A percentile compares a stretch with the other conserved stretches of the same genome.
Conservation (phyloP, 1,140 invertebrate species). For the Gerris buenoi region DNA sequence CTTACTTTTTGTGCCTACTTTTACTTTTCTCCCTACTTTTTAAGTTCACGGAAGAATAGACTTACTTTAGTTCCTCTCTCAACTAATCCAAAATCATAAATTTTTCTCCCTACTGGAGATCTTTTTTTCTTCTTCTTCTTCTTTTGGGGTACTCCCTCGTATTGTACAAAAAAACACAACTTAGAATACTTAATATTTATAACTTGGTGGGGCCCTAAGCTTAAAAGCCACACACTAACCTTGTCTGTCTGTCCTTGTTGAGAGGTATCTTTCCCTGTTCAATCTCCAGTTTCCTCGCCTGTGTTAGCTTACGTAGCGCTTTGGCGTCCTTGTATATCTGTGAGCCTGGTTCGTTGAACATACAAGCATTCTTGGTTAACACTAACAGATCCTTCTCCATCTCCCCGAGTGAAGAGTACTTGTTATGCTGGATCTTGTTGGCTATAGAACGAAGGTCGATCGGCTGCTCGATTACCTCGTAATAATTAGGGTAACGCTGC, state of each 20-base stretch:
- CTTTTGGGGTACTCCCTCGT: too few relatives aligned
- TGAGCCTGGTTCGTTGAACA: constrained; percentile 91
- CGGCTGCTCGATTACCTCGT: constrained; percentile 84
- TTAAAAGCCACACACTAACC: too few relatives aligned
- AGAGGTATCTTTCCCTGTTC: constrained; percentile 36
- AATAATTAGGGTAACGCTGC: constrained; percentile 89
- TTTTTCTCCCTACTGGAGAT: too few relatives aligned
- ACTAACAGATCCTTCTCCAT: constrained; percentile 80
- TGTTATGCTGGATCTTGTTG: constrained; percentile 70
- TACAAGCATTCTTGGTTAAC: constrained; percentile 89
- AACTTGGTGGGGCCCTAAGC: too few relatives aligned
- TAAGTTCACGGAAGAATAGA: too few relatives aligned
- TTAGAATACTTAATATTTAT: too few relatives aligned
- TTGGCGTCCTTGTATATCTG: constrained; percentile 94
- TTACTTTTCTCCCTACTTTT: too few relatives aligned
- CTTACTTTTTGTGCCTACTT: too few relatives aligned
- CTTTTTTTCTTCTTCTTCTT: too few relatives aligned
- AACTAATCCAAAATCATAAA: too few relatives aligned
- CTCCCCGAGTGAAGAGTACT: constrained; percentile 57
- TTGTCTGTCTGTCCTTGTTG: background rate
- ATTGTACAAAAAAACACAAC: too few relatives aligned
- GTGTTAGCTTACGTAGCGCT: constrained; percentile 61
- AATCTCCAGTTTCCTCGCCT: constrained; percentile 45
- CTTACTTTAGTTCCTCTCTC: too few relatives aligned
- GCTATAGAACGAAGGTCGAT: constrained; percentile 91